Evolutionary conservation across 2,888 invertebrate genomes (phyloP), one percentile per base, ranked within the genome.

Genomic region (Trypoxylon attenuatum): DNA sequence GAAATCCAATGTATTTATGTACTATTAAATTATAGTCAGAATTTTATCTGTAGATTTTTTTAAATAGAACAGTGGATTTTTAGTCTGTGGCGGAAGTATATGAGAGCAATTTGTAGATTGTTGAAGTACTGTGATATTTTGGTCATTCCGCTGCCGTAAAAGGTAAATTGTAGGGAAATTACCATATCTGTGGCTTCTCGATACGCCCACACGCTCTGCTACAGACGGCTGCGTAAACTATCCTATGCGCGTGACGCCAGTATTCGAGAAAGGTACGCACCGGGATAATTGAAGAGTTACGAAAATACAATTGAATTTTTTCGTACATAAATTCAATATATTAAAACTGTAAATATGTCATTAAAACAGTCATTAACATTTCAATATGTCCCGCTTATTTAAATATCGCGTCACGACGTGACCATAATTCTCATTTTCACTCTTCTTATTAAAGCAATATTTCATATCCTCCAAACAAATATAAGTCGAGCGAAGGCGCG

Each of bases 141-240:
- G 69, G 75, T 57, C 73, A 76, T 81, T 81, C 80, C 65, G 71
- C 72, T 59, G 46, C n/a, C 73, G 73, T 81, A 77, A 80, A 80
- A 79, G 72, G 69, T 57, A 60, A 78, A 80, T 76, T 69, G 70
- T 73, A 68, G 68, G 68, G 69, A 67, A 71, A 67, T 74, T 77
- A 71, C 67, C 63, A 41, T 42, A 53, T 25, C 21, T 22, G 52
- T 27, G 42, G 8, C 46, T 38, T 15, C 54, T 33, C 42, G 51
- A 47, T 49, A n/a, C 45, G 15, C 19, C 18, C 21, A 42, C 56
- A 55, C 46, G 41, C 55, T 50, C 61, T 58, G 51, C 8, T n/a
- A 22, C 43, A 29, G 25, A 39, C 27, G 2, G n/a, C n/a, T n/a
- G n/a, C n/a, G n/a, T n/a, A n/a, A n/a, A n/a, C n/a, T n/a, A n/a